Evolutionary conservation across 2,113 vertebrate genomes (phyloP).

Genomic region (Phoenicopterus ruber): DNA sequence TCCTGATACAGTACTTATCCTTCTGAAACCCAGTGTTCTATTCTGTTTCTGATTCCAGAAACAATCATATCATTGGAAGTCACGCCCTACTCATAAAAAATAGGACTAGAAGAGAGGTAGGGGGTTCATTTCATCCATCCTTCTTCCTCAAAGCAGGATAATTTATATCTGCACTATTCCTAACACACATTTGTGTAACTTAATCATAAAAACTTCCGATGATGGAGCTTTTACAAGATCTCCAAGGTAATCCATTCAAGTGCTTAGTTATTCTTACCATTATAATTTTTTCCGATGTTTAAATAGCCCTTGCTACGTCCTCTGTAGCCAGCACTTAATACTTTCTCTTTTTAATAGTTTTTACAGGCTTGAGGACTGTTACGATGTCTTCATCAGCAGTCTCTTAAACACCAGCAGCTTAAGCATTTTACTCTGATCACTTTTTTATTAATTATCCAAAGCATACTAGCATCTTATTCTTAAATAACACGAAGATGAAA

Average conservation of each 20-base stretch:
- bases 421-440: background rate
- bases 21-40: background rate
- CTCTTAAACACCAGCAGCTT: background rate
- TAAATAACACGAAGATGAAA: background rate
- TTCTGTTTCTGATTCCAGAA: constrained; percentile 17
- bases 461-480: background rate
- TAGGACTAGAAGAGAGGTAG: background rate
- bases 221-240: background rate
- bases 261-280: background rate
- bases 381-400: background rate
- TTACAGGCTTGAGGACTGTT: background rate
- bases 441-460: background rate
- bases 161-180: background rate
- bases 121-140: background rate
- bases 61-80: background rate
- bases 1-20: background rate
- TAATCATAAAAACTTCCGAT: background rate
- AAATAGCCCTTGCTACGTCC: background rate
- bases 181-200: background rate
- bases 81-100: background rate
- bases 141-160: background rate
- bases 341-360: background rate
- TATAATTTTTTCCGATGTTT: background rate
- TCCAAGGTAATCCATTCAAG: background rate
- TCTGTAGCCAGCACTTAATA: background rate